Conservation (phyloP, 1,140 invertebrate species). For the Amyelois transitella region DNA sequence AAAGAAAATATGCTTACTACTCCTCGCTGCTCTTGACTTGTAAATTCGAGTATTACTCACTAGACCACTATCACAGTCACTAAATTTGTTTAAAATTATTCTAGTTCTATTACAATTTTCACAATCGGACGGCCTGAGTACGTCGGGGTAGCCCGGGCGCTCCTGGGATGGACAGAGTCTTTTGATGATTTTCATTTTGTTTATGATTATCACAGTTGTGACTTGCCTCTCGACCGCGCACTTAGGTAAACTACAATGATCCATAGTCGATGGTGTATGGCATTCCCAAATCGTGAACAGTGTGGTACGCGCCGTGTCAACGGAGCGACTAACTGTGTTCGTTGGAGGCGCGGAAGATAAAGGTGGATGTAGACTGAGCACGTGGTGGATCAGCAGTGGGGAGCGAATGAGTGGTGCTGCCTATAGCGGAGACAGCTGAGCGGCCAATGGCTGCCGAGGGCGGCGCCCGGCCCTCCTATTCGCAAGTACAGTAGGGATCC, state of each 20-base stretch:
- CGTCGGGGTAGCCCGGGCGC: constrained; percentile 23
- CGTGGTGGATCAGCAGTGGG: constrained; percentile 42
- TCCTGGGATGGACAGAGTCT: constrained; percentile 27
- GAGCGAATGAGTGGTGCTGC: constrained; percentile 20
- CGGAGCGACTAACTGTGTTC: constrained; percentile 64
- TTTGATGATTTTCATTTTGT: constrained; percentile 47
- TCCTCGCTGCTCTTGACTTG: constrained; percentile 49
- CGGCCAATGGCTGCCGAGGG: constrained; percentile 44
- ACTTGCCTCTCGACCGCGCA: constrained; percentile 48
- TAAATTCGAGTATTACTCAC: constrained; percentile 50
- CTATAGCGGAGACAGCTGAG: neutral
- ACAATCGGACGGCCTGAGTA: constrained; percentile 43
- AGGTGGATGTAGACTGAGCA: constrained; percentile 46
- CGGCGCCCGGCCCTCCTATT: constrained; percentile 38
- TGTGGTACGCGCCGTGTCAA: constrained; percentile 57
- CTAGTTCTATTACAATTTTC: constrained; percentile 60
- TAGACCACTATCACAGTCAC: constrained; percentile 69
- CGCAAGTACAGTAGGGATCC: constrained; percentile 31
- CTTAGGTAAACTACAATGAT: constrained; percentile 48
- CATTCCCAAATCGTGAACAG: constrained; percentile 55
- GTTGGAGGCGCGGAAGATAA: constrained; percentile 63
- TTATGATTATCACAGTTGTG: constrained; percentile 59
- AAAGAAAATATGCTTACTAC: constrained; percentile 54
- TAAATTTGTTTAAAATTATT: constrained; percentile 54
- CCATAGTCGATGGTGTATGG: constrained; percentile 55